Percentiles rank a stretch among this genome's conserved stretches.
These are phyloP conservation scores for Ferrisia virgata DNA, from an alignment of 2,888 invertebrate genomes.

Conservation along the genomic window DNA sequence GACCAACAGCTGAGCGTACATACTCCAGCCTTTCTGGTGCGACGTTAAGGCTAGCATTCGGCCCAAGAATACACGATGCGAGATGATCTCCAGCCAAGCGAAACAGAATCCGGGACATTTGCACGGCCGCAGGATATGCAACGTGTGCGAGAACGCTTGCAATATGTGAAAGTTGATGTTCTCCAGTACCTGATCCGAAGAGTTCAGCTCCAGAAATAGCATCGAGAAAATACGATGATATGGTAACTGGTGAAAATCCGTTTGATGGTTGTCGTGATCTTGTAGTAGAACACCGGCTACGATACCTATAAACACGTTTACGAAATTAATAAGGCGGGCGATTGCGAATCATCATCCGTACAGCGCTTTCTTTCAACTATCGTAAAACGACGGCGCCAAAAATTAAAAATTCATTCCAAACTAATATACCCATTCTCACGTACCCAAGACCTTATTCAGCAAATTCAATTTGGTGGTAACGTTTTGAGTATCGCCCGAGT, in stretches of 20 bases:
- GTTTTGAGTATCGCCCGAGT: constrained; percentile 84
- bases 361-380: too few species aligned
- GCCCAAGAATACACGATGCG: constrained; percentile 93
- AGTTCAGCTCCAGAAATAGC: constrained; percentile 93
- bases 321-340: constrained; percentile 54
- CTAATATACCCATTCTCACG: too few species aligned
- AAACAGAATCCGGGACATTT: constrained; percentile 96
- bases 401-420: neutral
- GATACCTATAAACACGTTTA: constrained; percentile 66
- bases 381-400: too few species aligned
- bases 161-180: constrained; percentile 90
- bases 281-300: constrained; percentile 92
- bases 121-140: constrained; percentile 87
- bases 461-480: constrained; percentile 95
- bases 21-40: constrained; percentile 94
- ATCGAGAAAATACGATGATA: constrained; percentile 96
- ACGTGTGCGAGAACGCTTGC: constrained; percentile 92
- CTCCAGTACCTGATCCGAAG: constrained; percentile 88
- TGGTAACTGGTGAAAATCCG: constrained; percentile 93
- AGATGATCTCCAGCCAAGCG: constrained; percentile 96
- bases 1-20: constrained; percentile 93
- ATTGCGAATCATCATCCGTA: too few species aligned
- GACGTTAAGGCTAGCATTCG: constrained; percentile 86
- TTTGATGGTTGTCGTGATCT: constrained; percentile 88
- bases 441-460: constrained; percentile 82